Evolutionary conservation across 2,797 vertebrate genomes (phyloP).

Genomic region (Sebastes trivittatus): DNA sequence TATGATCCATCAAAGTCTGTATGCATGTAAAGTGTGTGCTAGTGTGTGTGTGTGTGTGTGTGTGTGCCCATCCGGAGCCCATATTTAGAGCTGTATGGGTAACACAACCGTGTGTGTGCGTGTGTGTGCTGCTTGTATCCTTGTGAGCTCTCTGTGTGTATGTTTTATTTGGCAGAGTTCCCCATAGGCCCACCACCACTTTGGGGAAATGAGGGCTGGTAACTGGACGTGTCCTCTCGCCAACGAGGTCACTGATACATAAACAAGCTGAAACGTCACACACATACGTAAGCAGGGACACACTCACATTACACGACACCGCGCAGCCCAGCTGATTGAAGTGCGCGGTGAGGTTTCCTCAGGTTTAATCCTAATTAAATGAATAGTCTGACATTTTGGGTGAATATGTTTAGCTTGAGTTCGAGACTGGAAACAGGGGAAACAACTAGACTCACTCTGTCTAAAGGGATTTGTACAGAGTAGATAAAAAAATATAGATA

Average conservation of each 20-base stretch:
- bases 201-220: constrained; percentile 33
- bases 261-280: not conserved
- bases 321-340: not conserved
- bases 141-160: not conserved
- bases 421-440: not conserved
- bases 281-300: not conserved
- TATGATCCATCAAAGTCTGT: not conserved
- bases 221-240: constrained; percentile 4
- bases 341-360: not conserved
- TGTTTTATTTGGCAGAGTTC: constrained; percentile 47
- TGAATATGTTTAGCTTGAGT: not conserved
- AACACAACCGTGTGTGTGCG: not conserved
- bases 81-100: constrained; percentile 22
- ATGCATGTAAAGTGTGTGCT: not conserved
- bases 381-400: not conserved
- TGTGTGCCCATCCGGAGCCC: not conserved
- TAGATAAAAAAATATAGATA: not conserved
- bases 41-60: not conserved
- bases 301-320: not conserved
- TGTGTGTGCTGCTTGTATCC: not conserved
- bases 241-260: constrained; percentile 42
- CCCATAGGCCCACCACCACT: constrained; percentile 5
- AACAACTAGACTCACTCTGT: not conserved
- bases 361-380: not conserved
- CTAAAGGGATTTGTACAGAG: not conserved